Conservation (phyloP, 35 echinoderm and acorn worm species). For the Strongylocentrotus purpuratus region DNA sequence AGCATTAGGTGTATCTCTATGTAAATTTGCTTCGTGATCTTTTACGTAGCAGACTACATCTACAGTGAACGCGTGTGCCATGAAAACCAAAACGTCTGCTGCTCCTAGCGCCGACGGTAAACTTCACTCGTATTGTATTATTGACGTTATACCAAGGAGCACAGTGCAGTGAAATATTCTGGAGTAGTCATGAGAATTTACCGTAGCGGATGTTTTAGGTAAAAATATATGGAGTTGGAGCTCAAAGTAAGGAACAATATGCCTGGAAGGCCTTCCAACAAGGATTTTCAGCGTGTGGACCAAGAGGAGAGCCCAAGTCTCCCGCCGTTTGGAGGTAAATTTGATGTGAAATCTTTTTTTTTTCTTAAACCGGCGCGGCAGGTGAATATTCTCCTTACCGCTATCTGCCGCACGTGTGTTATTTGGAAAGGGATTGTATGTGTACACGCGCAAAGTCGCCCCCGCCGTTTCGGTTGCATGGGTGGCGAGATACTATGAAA, state of each 20-base stretch:
- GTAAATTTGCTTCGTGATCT: no score
- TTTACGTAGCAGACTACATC: no score
- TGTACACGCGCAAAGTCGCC: neutral
- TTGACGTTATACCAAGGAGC: neutral
- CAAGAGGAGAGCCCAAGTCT: conserved; percentile 20
- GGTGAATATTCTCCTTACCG: neutral
- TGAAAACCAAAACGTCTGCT: no score
- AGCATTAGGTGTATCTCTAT: no score
- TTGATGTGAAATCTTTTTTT: neutral
- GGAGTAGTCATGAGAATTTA: neutral
- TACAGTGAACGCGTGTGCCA: no score
- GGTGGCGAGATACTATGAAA: neutral
- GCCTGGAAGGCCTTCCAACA: conserved; percentile 39
- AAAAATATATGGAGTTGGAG: conserved; percentile 47
- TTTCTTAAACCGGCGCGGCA: neutral
- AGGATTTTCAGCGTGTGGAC: conserved; percentile 48
- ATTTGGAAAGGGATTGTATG: neutral
- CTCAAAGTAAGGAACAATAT: conserved; percentile 33
- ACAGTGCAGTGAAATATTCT: neutral
- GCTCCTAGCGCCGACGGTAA: no score
- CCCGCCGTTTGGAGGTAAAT: conserved; percentile 14
- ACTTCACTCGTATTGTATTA: no score
- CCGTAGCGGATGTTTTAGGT: neutral
- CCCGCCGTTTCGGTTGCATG: neutral
- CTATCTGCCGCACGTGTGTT: neutral